Conservation (phyloP, 2,888 invertebrate species). For the Oscheius onirici region DNA sequence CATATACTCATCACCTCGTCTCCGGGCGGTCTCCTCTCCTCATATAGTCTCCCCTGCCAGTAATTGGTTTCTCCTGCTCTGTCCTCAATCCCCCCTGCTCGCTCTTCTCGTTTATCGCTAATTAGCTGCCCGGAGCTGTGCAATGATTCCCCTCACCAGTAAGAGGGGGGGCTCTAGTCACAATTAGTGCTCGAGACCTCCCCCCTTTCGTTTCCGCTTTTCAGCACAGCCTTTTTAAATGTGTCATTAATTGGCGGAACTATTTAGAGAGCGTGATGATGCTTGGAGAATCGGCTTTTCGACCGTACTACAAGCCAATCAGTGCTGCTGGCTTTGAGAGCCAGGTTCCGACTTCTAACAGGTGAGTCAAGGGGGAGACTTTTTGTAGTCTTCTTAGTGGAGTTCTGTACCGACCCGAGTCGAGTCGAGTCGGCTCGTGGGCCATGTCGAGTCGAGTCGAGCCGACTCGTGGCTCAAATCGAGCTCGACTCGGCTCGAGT, state of each 20-base stretch:
- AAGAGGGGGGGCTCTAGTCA: not conserved
- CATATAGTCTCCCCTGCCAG: not conserved
- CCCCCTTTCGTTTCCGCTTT: not conserved
- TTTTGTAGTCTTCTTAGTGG: too few relatives aligned
- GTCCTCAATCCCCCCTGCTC: conserved; percentile 20
- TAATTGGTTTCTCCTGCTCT: conserved; percentile 25
- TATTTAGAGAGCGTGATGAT: not conserved
- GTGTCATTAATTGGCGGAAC: not conserved
- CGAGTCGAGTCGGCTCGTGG: too few relatives aligned
- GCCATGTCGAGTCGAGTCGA: too few relatives aligned
- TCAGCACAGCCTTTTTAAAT: too few relatives aligned
- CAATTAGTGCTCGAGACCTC: too few relatives aligned
- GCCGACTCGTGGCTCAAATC: too few relatives aligned
- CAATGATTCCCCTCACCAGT: conserved; percentile 13
- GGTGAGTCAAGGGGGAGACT: not conserved
- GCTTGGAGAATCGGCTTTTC: conserved; percentile 29
- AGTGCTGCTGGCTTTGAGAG: not conserved
- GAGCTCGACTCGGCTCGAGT: too few relatives aligned
- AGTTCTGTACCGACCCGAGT: too few relatives aligned
- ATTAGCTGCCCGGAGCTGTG: conserved; percentile 12
- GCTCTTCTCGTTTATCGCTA: conserved; percentile 21
- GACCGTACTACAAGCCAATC: conserved; percentile 26
- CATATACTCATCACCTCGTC: not conserved
- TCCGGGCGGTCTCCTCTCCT: not conserved
- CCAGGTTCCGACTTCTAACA: not conserved